A percentile compares a stretch with the other conserved stretches of the same genome.
phyloP scores from a whole-genome alignment of 1,140 invertebrate genomes.

The Bombus superbus region DNA sequence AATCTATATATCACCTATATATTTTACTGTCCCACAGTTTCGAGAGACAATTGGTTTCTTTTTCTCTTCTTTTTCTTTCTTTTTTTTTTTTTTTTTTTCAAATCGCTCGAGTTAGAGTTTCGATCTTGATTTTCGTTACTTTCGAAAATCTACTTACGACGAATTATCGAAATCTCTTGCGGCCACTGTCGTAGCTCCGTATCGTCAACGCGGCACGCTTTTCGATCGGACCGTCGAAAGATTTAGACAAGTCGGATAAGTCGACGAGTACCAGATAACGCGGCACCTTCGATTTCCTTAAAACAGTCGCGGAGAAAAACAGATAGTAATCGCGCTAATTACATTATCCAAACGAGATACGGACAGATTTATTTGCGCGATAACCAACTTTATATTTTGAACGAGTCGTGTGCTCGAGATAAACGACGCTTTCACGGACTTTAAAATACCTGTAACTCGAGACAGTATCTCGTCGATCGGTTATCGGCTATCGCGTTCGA shows the following conservation, averaged over 20 bases:
- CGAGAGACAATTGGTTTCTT: too few relatives aligned
- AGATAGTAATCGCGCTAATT: conserved; percentile 11
- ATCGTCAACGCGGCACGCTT: neutral
- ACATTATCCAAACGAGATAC: neutral
- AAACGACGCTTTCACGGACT: neutral
- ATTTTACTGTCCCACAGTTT: too few relatives aligned
- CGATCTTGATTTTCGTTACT: too few relatives aligned
- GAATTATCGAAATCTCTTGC: neutral
- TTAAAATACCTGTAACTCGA: neutral
- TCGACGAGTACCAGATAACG: neutral
- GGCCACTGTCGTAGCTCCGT: too few relatives aligned
- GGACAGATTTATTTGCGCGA: neutral
- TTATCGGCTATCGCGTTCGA: neutral
- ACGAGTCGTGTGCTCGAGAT: neutral
- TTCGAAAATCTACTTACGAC: too few relatives aligned
- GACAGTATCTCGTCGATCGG: neutral
- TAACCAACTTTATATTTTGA: neutral
- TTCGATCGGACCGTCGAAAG: neutral
- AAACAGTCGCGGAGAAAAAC: neutral
- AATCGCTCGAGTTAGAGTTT: too few relatives aligned
- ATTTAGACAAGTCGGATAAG: neutral
- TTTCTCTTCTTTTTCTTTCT: too few relatives aligned
- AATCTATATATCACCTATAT: too few relatives aligned
- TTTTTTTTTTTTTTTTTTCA: too few relatives aligned
- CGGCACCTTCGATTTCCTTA: neutral